Evolutionary conservation across 2,113 vertebrate genomes (phyloP).

Genomic region (Cathartes aura): DNA sequence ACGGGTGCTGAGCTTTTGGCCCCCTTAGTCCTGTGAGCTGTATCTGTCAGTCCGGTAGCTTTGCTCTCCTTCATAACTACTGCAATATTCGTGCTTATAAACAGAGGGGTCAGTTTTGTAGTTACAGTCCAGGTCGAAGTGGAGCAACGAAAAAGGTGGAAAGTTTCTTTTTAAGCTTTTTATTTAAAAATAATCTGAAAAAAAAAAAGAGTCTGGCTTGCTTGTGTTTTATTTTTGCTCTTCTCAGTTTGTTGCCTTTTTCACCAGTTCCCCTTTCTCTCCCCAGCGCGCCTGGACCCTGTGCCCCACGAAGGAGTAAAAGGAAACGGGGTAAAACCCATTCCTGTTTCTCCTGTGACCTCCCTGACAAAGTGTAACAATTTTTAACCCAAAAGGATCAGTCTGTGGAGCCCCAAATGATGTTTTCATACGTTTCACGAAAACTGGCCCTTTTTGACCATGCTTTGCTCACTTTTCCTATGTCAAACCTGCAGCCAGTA

Average conservation of each 20-base stretch:
- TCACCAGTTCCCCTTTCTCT: neutral
- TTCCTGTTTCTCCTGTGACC: neutral
- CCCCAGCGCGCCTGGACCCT: neutral
- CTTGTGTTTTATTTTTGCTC: neutral
- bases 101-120: neutral
- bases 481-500: neutral
- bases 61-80: neutral
- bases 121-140: neutral
- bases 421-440: neutral
- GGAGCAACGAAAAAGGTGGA: neutral
- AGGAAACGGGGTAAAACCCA: neutral
- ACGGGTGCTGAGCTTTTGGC: fast-evolving
- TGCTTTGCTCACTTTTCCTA: neutral
- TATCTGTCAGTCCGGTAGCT: neutral
- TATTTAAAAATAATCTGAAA: neutral
- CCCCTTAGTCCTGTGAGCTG: neutral
- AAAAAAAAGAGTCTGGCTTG: neutral
- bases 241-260: neutral
- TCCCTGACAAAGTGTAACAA: neutral
- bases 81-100: neutral
- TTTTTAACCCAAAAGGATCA: neutral
- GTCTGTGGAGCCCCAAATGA: neutral
- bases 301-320: neutral
- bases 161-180: neutral
- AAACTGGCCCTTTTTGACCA: neutral